Base-by-base conservation (phyloP, 2,888 invertebrate species). In the Sthenelais limicola region DNA sequence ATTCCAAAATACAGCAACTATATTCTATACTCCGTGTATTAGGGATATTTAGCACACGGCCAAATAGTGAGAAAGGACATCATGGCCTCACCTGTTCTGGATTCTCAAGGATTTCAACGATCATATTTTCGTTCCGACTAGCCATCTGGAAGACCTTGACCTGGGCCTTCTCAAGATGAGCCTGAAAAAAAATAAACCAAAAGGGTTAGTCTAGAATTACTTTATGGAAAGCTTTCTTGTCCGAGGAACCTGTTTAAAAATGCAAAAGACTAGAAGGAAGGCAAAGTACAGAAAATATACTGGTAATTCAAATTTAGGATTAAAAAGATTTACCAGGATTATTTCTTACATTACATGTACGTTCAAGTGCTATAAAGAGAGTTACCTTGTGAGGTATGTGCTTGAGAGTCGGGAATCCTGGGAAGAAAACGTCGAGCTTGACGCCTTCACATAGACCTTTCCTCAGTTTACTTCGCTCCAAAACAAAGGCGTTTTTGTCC, bases 331-430 rank as follows among this genome's bases (percentile, higher is more conserved):
- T n/a, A n/a, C n/a, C n/a, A n/a, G n/a, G n/a, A n/a, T n/a, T n/a
- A n/a, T n/a, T n/a, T n/a, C n/a, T n/a, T n/a, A n/a, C n/a, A n/a
- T n/a, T n/a, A n/a, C n/a, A n/a, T n/a, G n/a, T n/a, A n/a, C n/a
- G n/a, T n/a, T n/a, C n/a, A n/a, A n/a, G n/a, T n/a, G n/a, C n/a
- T n/a, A n/a, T n/a, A n/a, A n/a, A n/a, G n/a, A n/a, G n/a, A 88
- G 90, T 88, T 87, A 94, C 94, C 83, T 89, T 90, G 86, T 95
- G 95, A 30, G 92, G 90, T 47, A 98, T 89, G 88, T 96, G 94
- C 79, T 93, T 93, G 88, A 97, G 91, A 0, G 96, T 96, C 0
- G 98, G 97, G 87, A 98, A 98, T 12, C 98, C 98, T 0, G 94
- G 94, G 88, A 92, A 94, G 84, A 93, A 92, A 68, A 93, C 90